A percentile compares a stretch with the other conserved stretches of the same genome.
Evolutionary conservation across 2,888 invertebrate genomes (phyloP).

Genomic region (Listrodromus nycthemerus): DNA sequence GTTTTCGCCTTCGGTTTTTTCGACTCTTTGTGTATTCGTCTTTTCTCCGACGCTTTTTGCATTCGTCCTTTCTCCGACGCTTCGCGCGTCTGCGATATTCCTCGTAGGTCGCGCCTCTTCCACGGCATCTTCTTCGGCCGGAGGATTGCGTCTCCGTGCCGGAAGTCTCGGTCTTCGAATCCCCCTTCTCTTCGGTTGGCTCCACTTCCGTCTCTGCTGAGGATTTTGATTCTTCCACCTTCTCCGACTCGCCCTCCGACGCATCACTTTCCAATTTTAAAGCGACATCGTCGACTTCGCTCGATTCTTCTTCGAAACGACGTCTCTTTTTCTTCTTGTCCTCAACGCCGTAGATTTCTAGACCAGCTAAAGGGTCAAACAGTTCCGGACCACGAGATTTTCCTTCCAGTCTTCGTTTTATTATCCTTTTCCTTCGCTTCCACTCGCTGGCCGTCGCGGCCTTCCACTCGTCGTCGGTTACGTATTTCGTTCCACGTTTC

Average conservation of each 20-base stretch:
- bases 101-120: not conserved
- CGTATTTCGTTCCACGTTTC: slow-evolving; percentile 50
- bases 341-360: slow-evolving; percentile 65
- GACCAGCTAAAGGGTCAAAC: slow-evolving; percentile 68
- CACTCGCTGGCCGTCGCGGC: slow-evolving; percentile 27
- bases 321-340: slow-evolving; percentile 32
- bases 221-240: slow-evolving; percentile 18
- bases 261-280: not conserved
- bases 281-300: not conserved
- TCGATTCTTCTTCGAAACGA: slow-evolving; percentile 21
- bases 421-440: slow-evolving; percentile 24
- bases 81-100: slow-evolving; percentile 40
- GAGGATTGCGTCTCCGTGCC: not conserved
- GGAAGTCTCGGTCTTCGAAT: slow-evolving; percentile 38
- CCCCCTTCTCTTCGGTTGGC: not conserved
- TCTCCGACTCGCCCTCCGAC: not conserved
- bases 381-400: slow-evolving; percentile 29
- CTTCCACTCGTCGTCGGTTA: slow-evolving; percentile 48
- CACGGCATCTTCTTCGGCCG: not conserved
- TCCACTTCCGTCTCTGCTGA: slow-evolving; percentile 16
- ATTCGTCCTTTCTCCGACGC: slow-evolving; percentile 24
- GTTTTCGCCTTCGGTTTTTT: slow-evolving; percentile 24
- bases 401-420: slow-evolving; percentile 31
- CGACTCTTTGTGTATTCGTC: slow-evolving; percentile 9
- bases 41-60: slow-evolving; percentile 8